phyloP scores from a whole-genome alignment of 2,888 invertebrate genomes.

The Morinoia aosen region DNA sequence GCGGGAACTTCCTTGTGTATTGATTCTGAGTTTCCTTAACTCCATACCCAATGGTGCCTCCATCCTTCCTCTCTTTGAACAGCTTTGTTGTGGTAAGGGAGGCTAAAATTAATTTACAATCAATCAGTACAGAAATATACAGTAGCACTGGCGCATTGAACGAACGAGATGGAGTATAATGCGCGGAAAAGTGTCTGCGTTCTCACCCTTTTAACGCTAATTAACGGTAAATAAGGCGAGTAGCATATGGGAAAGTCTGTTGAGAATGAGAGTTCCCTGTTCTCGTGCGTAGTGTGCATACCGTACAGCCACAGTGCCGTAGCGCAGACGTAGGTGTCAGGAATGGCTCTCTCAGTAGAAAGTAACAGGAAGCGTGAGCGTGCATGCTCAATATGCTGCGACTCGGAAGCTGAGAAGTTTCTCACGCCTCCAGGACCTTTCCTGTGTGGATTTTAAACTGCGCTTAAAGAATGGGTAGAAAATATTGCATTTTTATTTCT shows the following conservation, averaged over 20 bases:
- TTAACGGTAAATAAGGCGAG: neutral
- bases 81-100: too few relatives aligned
- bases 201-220: neutral
- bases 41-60: too few relatives aligned
- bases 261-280: neutral
- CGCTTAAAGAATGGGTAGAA: neutral
- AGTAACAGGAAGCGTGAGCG: constrained; percentile 8
- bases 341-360: neutral
- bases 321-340: neutral
- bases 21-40: too few relatives aligned
- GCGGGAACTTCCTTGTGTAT: too few relatives aligned
- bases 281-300: neutral
- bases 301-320: neutral
- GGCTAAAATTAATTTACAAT: too few relatives aligned
- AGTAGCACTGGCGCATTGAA: too few relatives aligned
- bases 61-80: too few relatives aligned
- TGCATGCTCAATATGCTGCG: neutral
- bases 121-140: too few relatives aligned
- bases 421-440: neutral
- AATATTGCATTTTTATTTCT: neutral
- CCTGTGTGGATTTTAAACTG: neutral
- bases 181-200: too few relatives aligned
- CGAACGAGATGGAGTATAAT: too few relatives aligned
- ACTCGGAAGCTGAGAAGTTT: neutral
- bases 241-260: neutral